These are phyloP conservation scores for Tipula unca DNA, from an alignment of 2,888 invertebrate species.

Conservation along the genomic window DNA sequence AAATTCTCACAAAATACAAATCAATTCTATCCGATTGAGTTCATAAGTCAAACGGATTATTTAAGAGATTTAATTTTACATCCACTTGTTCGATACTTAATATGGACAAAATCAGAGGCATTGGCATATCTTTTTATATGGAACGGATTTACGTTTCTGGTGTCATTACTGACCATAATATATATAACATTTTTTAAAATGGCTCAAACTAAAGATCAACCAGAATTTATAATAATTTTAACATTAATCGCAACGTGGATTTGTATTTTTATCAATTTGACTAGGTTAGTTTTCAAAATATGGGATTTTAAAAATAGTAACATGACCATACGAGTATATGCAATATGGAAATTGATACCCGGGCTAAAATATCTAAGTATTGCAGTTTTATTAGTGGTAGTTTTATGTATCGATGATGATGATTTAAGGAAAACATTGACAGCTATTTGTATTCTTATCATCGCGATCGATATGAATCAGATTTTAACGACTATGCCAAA, in stretches of 20 bases:
- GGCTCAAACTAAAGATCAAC: neutral
- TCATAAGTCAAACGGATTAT: conserved; percentile 59
- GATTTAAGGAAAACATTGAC: conserved; percentile 34
- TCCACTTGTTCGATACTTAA: conserved; percentile 69
- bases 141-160: neutral
- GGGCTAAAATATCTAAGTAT: neutral
- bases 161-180: neutral
- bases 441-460: conserved; percentile 63
- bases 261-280: no score
- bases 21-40: conserved; percentile 67
- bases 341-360: neutral
- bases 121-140: neutral
- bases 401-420: neutral
- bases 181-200: neutral
- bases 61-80: conserved; percentile 63
- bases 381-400: neutral
- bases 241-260: no score
- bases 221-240: no score
- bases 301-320: neutral
- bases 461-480: conserved; percentile 67
- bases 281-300: no score
- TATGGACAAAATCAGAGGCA: conserved; percentile 73
- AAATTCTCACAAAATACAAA: conserved; percentile 35
- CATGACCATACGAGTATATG: neutral
- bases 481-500: conserved; percentile 69